These are phyloP conservation scores for Drosophila algonquin DNA, from an alignment of 2,888 invertebrate species.

Conservation along the genomic window DNA sequence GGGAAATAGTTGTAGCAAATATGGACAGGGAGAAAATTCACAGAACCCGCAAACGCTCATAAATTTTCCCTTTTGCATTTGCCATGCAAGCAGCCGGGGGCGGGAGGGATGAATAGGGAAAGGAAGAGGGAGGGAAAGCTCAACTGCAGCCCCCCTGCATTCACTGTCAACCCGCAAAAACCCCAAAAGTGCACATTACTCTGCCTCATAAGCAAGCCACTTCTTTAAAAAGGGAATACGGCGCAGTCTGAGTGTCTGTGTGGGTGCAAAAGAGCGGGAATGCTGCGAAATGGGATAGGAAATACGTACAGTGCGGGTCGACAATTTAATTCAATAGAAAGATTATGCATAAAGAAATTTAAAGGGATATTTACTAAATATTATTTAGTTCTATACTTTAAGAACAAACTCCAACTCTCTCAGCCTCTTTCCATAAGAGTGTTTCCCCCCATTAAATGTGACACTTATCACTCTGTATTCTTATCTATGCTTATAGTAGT, in stretches of 20 bases:
- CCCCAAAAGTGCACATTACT: constrained; percentile 42
- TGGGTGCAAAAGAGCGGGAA: background rate
- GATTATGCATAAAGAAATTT: background rate
- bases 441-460: background rate
- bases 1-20: constrained; percentile 4
- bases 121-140: constrained; percentile 12
- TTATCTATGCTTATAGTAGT: background rate
- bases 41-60: constrained; percentile 45
- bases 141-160: constrained; percentile 21
- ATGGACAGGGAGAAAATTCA: constrained; percentile 7
- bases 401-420: background rate
- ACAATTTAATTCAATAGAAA: background rate
- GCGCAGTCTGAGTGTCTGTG: constrained; percentile 4
- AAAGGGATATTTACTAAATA: background rate
- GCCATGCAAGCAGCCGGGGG: constrained; percentile 9
- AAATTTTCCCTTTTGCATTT: constrained; percentile 54
- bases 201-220: constrained; percentile 46
- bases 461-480: background rate
- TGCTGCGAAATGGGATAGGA: background rate
- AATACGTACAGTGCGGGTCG: constrained; percentile 9
- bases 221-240: constrained; percentile 28
- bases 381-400: too few species aligned
- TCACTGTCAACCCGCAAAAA: constrained; percentile 36
- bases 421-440: background rate
- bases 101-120: constrained; percentile 6